phyloP scores from a whole-genome alignment of 1,140 invertebrate genomes.

The Aphelenchoides besseyi region DNA sequence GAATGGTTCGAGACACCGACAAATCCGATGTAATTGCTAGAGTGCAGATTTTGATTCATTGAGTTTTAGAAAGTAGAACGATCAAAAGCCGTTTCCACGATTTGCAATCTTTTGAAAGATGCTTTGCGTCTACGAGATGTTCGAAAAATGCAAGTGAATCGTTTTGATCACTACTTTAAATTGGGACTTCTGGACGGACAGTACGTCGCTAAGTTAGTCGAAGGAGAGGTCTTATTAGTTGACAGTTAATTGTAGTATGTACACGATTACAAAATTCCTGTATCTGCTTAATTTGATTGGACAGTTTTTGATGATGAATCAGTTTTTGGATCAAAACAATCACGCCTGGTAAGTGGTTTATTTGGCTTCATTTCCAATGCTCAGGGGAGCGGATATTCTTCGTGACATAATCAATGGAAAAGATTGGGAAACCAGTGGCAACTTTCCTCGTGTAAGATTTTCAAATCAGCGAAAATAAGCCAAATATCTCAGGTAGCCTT shows the following conservation, averaged over 20 bases:
- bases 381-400: slow-evolving; percentile 49
- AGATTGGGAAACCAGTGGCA: slow-evolving; percentile 57
- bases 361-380: too few species aligned
- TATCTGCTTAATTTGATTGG: slow-evolving; percentile 66
- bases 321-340: slow-evolving; percentile 63
- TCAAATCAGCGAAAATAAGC: slow-evolving; percentile 62
- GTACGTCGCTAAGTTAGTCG: slow-evolving; percentile 59
- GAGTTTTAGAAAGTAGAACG: slow-evolving; percentile 48
- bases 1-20: slow-evolving; percentile 47
- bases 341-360: too few species aligned
- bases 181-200: slow-evolving; percentile 64
- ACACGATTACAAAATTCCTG: slow-evolving; percentile 65
- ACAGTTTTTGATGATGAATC: slow-evolving; percentile 66
- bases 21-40: slow-evolving; percentile 29
- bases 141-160: not conserved
- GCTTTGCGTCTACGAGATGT: slow-evolving; percentile 40
- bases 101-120: slow-evolving; percentile 51
- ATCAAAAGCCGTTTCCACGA: slow-evolving; percentile 39
- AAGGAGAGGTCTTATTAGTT: too few species aligned
- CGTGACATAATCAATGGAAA: slow-evolving; percentile 50
- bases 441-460: slow-evolving; percentile 66
- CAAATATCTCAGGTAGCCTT: not conserved
- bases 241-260: slow-evolving; percentile 57
- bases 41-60: slow-evolving; percentile 13
- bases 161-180: slow-evolving; percentile 25